These are phyloP conservation scores for Pogonocherus hispidulus DNA, from an alignment of 2,888 invertebrate genomes.

Conservation along the genomic window DNA sequence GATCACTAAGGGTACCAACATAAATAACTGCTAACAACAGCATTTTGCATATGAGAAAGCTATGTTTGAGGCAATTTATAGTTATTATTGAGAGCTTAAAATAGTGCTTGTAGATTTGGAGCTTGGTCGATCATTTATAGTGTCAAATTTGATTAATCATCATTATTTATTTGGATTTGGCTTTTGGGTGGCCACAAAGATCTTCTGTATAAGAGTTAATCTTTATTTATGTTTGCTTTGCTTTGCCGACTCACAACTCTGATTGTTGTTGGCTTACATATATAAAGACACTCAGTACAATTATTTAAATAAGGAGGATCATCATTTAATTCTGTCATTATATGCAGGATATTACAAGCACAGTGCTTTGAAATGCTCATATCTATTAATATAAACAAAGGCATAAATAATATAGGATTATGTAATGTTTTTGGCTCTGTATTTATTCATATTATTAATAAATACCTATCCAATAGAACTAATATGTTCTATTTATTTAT, in stretches of 20 bases:
- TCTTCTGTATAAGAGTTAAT: conserved; percentile 25
- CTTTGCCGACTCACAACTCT: conserved; percentile 12
- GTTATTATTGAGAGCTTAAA: conserved; percentile 12
- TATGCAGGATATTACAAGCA: background rate
- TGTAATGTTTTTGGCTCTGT: too few species aligned
- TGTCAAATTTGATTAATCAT: conserved; percentile 46
- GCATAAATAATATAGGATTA: too few species aligned
- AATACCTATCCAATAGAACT: too few species aligned
- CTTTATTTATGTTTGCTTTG: conserved; percentile 29
- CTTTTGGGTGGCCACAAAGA: conserved; percentile 45
- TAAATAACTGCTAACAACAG: conserved; percentile 20
- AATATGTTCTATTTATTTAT: too few species aligned
- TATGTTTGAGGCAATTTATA: conserved; percentile 10
- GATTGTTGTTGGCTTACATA: conserved; percentile 5
- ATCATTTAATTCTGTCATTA: background rate
- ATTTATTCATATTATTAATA: too few species aligned
- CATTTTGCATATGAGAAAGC: conserved; percentile 23
- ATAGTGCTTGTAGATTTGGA: conserved; percentile 13
- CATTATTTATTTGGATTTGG: conserved; percentile 45
- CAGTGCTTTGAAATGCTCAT: background rate
- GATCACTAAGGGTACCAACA: background rate
- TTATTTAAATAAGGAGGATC: conserved; percentile 2
- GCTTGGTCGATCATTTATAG: conserved; percentile 37
- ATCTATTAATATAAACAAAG: background rate
- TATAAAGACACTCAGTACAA: background rate